A percentile compares a stretch with the other conserved stretches of the same genome.
phyloP scores from a whole-genome alignment of 2,888 invertebrate genomes.

The Phymatocera aterrima region DNA sequence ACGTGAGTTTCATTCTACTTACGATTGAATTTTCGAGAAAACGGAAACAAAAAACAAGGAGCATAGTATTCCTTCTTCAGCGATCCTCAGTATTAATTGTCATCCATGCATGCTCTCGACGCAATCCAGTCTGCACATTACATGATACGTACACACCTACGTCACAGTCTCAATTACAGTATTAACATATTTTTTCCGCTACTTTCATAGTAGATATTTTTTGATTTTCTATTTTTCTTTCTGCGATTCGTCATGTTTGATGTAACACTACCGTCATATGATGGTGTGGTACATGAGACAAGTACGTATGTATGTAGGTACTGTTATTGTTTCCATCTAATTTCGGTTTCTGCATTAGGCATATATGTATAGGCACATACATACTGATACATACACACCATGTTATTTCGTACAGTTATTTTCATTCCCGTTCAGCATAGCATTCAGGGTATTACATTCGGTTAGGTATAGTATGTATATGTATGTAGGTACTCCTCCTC shows the following conservation, averaged over 20 bases:
- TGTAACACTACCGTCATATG: background rate
- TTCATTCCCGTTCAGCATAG: constrained; percentile 20
- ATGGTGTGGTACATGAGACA: background rate
- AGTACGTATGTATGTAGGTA: background rate
- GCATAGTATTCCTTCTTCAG: constrained; percentile 1
- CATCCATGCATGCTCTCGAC: constrained; percentile 18
- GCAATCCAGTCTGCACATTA: constrained; percentile 18
- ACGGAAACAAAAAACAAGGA: background rate
- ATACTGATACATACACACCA: too few relatives aligned
- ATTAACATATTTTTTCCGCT: background rate
- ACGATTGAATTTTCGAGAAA: too few relatives aligned
- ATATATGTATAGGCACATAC: too few relatives aligned
- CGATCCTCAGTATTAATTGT: constrained; percentile 13
- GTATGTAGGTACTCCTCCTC: too few relatives aligned
- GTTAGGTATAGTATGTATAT: constrained; percentile 17
- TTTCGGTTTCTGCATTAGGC: constrained; percentile 20
- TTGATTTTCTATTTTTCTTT: background rate
- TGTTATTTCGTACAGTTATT: too few relatives aligned
- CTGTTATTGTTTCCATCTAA: constrained; percentile 1
- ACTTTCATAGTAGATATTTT: background rate
- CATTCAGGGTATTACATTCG: background rate
- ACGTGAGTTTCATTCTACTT: too few relatives aligned
- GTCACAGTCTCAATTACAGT: constrained; percentile 24
- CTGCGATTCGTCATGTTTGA: background rate
- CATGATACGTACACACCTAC: too few relatives aligned